Evolutionary conservation across 2,797 vertebrate genomes (phyloP).

Genomic region (Odontamblyopus rebecca): DNA sequence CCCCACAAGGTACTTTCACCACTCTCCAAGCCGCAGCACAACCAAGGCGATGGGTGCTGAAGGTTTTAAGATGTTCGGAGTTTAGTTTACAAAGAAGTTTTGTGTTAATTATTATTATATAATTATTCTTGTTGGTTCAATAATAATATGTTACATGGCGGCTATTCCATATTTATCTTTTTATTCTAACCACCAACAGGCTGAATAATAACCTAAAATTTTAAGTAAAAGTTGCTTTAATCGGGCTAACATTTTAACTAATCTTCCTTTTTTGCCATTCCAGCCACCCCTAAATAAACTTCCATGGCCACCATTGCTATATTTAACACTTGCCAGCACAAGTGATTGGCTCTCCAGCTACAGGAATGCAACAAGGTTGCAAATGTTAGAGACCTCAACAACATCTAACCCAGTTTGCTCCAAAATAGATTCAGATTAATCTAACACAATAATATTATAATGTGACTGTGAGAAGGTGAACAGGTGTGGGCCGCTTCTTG

Average conservation of each 20-base stretch:
- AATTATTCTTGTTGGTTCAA: background rate
- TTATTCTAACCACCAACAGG: background rate
- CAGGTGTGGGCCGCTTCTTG: background rate
- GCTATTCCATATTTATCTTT: background rate
- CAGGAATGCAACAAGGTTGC: constrained; percentile 37
- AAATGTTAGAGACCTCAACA: constrained; percentile 35
- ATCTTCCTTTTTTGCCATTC: constrained; percentile 19
- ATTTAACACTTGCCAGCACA: constrained; percentile 47
- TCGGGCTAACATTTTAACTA: background rate
- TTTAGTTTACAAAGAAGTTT: background rate
- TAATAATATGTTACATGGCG: too few relatives aligned
- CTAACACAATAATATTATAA: constrained; percentile 11
- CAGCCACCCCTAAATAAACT: constrained; percentile 45
- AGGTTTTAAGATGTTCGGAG: background rate
- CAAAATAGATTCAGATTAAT: constrained; percentile 17
- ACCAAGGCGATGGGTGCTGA: too few relatives aligned
- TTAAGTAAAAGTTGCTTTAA: background rate
- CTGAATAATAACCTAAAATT: background rate
- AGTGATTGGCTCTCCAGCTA: constrained; percentile 35
- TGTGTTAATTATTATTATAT: background rate
- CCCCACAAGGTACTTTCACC: constrained; percentile 86
- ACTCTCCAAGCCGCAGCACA: constrained; percentile 85
- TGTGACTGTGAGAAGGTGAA: background rate
- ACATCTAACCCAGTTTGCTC: constrained; percentile 16
- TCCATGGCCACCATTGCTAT: constrained; percentile 56